Conservation (phyloP, 2,797 vertebrate genomes). For the Enteromius unitaeniatus region DNA sequence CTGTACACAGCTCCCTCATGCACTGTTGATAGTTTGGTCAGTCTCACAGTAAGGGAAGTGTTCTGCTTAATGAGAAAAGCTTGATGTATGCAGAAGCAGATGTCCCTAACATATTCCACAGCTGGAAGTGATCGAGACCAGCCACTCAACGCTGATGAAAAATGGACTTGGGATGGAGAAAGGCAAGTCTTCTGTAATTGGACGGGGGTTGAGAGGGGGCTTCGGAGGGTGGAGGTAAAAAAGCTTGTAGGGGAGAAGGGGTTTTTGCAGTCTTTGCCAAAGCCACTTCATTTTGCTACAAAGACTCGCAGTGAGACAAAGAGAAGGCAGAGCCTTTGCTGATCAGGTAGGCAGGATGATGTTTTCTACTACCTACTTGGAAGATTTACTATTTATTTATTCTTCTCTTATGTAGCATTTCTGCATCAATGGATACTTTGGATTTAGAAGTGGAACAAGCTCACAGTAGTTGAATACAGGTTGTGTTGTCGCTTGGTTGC, state of each 20-base stretch:
- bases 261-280: slow-evolving; percentile 68
- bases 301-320: slow-evolving; percentile 61
- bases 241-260: slow-evolving; percentile 55
- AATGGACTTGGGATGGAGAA: slow-evolving; percentile 44
- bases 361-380: slow-evolving; percentile 31
- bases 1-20: slow-evolving; percentile 17
- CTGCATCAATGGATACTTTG: slow-evolving; percentile 38
- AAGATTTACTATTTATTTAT: slow-evolving; percentile 16
- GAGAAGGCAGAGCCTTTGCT: slow-evolving; percentile 66
- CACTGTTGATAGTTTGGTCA: slow-evolving; percentile 22
- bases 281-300: slow-evolving; percentile 66
- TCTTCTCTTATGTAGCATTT: neutral
- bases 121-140: slow-evolving; percentile 49
- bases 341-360: slow-evolving; percentile 72
- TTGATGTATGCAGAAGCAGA: slow-evolving; percentile 46
- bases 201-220: slow-evolving; percentile 52
- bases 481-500: slow-evolving; percentile 9
- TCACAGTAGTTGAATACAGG: slow-evolving; percentile 59
- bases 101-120: slow-evolving; percentile 46
- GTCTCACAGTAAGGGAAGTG: neutral
- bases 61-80: slow-evolving; percentile 48
- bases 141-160: slow-evolving; percentile 39
- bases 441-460: slow-evolving; percentile 23
- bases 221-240: slow-evolving; percentile 50
- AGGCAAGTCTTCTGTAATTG: slow-evolving; percentile 57